Evolutionary conservation across 2,797 vertebrate genomes (phyloP).

Genomic region (Macropus fuliginosus): DNA sequence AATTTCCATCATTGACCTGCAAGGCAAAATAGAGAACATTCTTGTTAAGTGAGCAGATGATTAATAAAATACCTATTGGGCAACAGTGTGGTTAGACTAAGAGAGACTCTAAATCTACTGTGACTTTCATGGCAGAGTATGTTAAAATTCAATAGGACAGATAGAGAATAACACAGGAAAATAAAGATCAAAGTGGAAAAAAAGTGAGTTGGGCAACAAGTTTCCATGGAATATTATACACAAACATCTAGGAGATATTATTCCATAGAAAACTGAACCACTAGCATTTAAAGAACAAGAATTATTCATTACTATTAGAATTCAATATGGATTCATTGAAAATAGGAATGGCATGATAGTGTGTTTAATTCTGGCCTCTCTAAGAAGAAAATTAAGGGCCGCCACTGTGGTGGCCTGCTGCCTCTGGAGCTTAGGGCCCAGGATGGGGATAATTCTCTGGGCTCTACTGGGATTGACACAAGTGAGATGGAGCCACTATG

Average conservation of each 20-base stretch:
- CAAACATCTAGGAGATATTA: background rate
- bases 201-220: background rate
- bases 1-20: background rate
- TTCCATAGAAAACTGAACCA: background rate
- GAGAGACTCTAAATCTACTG: background rate
- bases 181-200: background rate
- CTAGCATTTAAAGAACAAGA: background rate
- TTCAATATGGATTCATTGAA: background rate
- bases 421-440: too few species aligned
- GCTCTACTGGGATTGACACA: constrained; percentile 57
- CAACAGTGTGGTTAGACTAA: background rate
- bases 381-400: background rate
- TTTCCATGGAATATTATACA: background rate
- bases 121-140: background rate
- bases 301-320: background rate
- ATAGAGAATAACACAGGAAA: background rate
- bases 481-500: constrained; percentile 94
- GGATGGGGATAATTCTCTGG: too few species aligned
- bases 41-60: background rate
- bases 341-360: background rate
- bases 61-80: background rate
- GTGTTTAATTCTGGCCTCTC: background rate
- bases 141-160: background rate
- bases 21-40: background rate
- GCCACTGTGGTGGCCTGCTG: too few species aligned